These are phyloP conservation scores for Ectropis crepuscularia DNA, from an alignment of 2,888 invertebrate genomes.

Conservation along the genomic window DNA sequence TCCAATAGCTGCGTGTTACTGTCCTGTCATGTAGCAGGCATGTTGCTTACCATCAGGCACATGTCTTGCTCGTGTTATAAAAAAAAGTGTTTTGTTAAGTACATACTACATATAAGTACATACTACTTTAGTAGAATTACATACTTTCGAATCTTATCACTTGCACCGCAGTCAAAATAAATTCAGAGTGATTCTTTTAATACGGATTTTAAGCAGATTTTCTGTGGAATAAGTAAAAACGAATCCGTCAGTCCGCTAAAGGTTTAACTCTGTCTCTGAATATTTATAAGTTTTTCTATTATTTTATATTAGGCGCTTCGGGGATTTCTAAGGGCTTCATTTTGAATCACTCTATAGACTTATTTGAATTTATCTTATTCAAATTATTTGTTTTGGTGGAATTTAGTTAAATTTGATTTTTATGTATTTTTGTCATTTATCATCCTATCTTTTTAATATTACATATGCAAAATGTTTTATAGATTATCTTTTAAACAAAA, in stretches of 20 bases:
- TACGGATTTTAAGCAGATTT: slow-evolving; percentile 85
- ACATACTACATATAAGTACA: no score
- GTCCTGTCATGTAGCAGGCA: no score
- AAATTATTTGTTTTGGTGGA: slow-evolving; percentile 44
- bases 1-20: no score
- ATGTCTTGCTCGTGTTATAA: no score
- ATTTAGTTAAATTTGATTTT: slow-evolving; percentile 23
- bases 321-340: slow-evolving; percentile 57
- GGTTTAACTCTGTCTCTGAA: slow-evolving; percentile 77
- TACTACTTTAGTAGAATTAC: no score
- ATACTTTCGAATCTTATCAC: slow-evolving; percentile 41
- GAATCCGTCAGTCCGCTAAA: slow-evolving; percentile 82
- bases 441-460: no score
- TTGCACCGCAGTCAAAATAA: slow-evolving; percentile 67
- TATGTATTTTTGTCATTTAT: background rate
- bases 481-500: no score
- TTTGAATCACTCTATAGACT: slow-evolving; percentile 69
- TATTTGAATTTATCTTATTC: slow-evolving; percentile 62
- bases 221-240: slow-evolving; percentile 84
- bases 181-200: slow-evolving; percentile 85
- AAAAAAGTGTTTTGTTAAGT: background rate
- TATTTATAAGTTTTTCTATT: slow-evolving; percentile 84
- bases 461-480: no score
- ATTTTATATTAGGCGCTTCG: slow-evolving; percentile 77
- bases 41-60: no score